Conservation (phyloP, 2,888 invertebrate genomes). For the Laspeyria flexula region DNA sequence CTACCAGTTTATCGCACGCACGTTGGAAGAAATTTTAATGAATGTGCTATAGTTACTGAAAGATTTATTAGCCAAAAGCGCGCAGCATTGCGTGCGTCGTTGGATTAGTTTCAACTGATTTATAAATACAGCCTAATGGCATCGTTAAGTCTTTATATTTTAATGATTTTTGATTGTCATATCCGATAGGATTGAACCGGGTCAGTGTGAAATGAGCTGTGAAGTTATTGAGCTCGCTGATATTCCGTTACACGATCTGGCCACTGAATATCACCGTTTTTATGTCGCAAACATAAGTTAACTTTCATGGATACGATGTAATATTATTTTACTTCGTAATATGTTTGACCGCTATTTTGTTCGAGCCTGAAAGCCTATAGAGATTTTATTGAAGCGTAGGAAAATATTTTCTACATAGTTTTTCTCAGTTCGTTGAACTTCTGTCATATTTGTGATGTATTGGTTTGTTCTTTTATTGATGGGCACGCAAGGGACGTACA, state of each 20-base stretch:
- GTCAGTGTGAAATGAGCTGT: constrained; percentile 38
- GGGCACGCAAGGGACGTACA: constrained; percentile 4
- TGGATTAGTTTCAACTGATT: constrained; percentile 52
- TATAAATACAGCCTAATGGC: constrained; percentile 60
- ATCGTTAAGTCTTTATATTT: constrained; percentile 61
- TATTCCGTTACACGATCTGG: constrained; percentile 11
- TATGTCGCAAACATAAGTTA: constrained; percentile 25
- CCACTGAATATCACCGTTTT: constrained; percentile 18
- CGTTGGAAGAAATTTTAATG: constrained; percentile 81
- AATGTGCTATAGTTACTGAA: constrained; percentile 68
- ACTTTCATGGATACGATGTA: constrained; percentile 16
- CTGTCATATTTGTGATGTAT: not conserved
- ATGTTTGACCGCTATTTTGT: constrained; percentile 25
- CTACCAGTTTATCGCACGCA: constrained; percentile 77
- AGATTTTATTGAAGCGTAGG: constrained; percentile 12
- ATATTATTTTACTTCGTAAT: constrained; percentile 19
- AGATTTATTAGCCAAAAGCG: constrained; percentile 61
- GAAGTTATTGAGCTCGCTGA: constrained; percentile 23
- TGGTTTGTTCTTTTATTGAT: not conserved
- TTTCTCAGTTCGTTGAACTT: constrained; percentile 3
- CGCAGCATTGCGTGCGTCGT: constrained; percentile 48
- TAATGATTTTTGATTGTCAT: constrained; percentile 49
- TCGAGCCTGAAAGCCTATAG: constrained; percentile 10
- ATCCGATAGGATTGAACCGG: constrained; percentile 35
- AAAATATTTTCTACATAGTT: not conserved